Percentiles rank a stretch among this genome's conserved stretches.
These are phyloP conservation scores for Dasysyrphus albostriatus DNA, from an alignment of 2,888 invertebrate genomes.

Conservation along the genomic window DNA sequence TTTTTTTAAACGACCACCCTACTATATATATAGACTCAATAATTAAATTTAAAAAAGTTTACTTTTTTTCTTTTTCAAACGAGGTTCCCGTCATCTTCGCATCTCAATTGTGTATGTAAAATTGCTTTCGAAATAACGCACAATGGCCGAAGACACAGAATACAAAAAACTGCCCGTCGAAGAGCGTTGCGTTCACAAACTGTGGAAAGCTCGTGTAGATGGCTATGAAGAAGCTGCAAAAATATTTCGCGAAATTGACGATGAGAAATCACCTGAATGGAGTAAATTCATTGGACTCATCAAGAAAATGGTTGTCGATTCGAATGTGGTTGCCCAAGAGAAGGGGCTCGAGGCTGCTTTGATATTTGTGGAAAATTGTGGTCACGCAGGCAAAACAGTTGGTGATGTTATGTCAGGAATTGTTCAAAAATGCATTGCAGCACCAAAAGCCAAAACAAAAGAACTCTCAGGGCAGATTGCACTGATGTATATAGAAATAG, in stretches of 20 bases:
- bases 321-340: slow-evolving; percentile 97
- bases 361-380: slow-evolving; percentile 96
- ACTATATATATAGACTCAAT: background rate
- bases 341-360: slow-evolving; percentile 96
- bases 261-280: slow-evolving; percentile 97
- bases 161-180: slow-evolving; percentile 94
- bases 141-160: slow-evolving; percentile 94
- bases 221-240: slow-evolving; percentile 98
- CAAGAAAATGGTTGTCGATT: slow-evolving; percentile 97
- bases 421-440: slow-evolving; percentile 96
- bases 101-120: slow-evolving; percentile 17
- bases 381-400: slow-evolving; percentile 93
- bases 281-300: slow-evolving; percentile 94
- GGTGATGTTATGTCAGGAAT: slow-evolving; percentile 95
- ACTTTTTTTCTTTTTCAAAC: slow-evolving; percentile 47
- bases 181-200: slow-evolving; percentile 96
- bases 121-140: slow-evolving; percentile 54
- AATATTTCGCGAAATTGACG: slow-evolving; percentile 93
- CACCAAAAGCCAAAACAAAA: slow-evolving; percentile 95
- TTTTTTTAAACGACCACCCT: too few relatives aligned
- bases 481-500: slow-evolving; percentile 97
- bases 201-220: slow-evolving; percentile 97
- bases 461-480: slow-evolving; percentile 95
- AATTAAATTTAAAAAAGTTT: slow-evolving; percentile 25
- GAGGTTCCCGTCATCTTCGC: background rate